These are phyloP conservation scores for Drosophila quinaria DNA, from an alignment of 2,888 invertebrate species.

Conservation along the genomic window DNA sequence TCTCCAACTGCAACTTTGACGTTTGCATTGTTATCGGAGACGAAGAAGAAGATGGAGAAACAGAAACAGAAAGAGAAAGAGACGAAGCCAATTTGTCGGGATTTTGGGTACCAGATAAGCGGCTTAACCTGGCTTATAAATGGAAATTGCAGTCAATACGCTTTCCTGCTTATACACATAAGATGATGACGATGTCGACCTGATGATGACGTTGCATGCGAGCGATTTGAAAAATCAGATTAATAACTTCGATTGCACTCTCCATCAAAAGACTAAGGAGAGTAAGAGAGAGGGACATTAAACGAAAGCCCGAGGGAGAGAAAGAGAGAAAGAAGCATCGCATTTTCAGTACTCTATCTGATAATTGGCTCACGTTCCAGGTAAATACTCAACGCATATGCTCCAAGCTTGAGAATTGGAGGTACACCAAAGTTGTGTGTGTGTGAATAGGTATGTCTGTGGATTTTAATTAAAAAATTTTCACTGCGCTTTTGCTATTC, in stretches of 20 bases:
- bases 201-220: conserved; percentile 73
- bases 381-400: conserved; percentile 76
- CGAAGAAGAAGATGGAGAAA: conserved; percentile 2
- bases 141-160: conserved; percentile 78
- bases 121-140: conserved; percentile 75
- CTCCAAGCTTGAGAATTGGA: conserved; percentile 27
- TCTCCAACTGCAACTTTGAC: conserved; percentile 62
- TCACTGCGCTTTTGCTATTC: conserved; percentile 49
- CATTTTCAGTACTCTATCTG: conserved; percentile 33
- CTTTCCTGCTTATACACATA: conserved; percentile 67
- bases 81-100: conserved; percentile 72
- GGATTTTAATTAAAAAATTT: conserved; percentile 66
- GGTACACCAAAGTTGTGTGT: conserved; percentile 1
- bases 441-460: conserved; percentile 51
- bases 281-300: neutral
- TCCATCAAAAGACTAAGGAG: conserved; percentile 5
- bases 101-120: conserved; percentile 72
- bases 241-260: conserved; percentile 75
- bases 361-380: conserved; percentile 82
- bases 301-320: conserved; percentile 2
- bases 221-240: conserved; percentile 77
- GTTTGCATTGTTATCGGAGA: conserved; percentile 61
- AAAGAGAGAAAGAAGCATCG: conserved; percentile 13
- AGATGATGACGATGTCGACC: conserved; percentile 48
- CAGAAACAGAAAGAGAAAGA: neutral